These are phyloP conservation scores for Dascyllus trimaculatus DNA, from an alignment of 2,113 vertebrate genomes.

Conservation along the genomic window DNA sequence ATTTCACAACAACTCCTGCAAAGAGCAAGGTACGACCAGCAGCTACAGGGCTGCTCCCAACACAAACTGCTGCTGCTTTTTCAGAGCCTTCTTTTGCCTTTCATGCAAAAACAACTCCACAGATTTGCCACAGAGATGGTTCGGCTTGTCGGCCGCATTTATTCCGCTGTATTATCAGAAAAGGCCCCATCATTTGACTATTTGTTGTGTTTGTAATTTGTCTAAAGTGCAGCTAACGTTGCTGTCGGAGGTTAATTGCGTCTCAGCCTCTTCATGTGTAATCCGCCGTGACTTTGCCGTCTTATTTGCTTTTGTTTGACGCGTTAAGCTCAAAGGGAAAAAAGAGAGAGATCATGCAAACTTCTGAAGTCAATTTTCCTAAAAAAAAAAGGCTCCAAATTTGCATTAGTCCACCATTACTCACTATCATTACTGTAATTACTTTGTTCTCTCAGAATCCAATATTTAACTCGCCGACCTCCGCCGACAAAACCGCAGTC, in stretches of 20 bases:
- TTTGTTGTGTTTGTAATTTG: conserved; percentile 32
- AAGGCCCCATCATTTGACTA: conserved; percentile 6
- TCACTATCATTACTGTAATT: conserved; percentile 65
- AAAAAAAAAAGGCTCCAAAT: conserved; percentile 53
- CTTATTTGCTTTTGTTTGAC: conserved; percentile 55
- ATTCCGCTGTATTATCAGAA: not conserved
- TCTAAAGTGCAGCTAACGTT: conserved; percentile 38
- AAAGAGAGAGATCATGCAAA: conserved; percentile 19
- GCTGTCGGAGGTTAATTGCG: conserved; percentile 73
- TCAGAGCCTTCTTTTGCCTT: not conserved
- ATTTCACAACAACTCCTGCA: conserved; percentile 65
- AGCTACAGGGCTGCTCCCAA: conserved; percentile 34
- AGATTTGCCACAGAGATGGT: not conserved
- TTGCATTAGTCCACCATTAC: conserved; percentile 55
- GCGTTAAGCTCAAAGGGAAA: conserved; percentile 31
- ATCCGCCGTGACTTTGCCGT: conserved; percentile 62
- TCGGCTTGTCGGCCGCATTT: not conserved
- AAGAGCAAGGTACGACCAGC: conserved; percentile 58
- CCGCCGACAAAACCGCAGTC: conserved; percentile 38
- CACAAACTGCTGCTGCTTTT: conserved; percentile 12
- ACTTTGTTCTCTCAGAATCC: conserved; percentile 51
- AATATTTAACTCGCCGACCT: conserved; percentile 61
- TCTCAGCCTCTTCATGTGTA: conserved; percentile 54
- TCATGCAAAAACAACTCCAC: not conserved
- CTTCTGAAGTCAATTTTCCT: conserved; percentile 55